phyloP scores from a whole-genome alignment of 2,113 vertebrate species.

The Anarrhichthys ocellatus region DNA sequence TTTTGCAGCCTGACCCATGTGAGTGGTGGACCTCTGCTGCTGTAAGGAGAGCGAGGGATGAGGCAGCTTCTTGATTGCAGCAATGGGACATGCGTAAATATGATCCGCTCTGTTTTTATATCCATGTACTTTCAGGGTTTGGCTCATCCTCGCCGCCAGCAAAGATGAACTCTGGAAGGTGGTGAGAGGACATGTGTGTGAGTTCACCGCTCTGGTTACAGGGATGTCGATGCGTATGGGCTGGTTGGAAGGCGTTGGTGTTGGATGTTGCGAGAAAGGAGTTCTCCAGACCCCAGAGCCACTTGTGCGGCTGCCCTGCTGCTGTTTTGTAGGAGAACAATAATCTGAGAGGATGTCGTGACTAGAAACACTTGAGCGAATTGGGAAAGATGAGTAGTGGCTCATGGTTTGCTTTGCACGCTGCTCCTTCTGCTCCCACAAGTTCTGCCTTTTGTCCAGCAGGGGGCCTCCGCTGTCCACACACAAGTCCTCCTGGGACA shows the following conservation, averaged over 20 bases:
- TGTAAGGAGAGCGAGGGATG: slow-evolving; percentile 57
- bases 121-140: slow-evolving; percentile 5
- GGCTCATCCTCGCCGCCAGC: slow-evolving; percentile 9
- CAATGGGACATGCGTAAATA: slow-evolving; percentile 36
- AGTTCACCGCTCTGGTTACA: slow-evolving; percentile 76
- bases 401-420: slow-evolving; percentile 73
- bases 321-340: slow-evolving; percentile 74
- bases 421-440: slow-evolving; percentile 58
- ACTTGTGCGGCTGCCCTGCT: slow-evolving; percentile 80
- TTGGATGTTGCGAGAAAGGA: slow-evolving; percentile 80
- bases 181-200: slow-evolving; percentile 71
- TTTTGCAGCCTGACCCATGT: slow-evolving; percentile 70
- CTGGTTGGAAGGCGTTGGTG: slow-evolving; percentile 80
- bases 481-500: slow-evolving; percentile 90
- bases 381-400: slow-evolving; percentile 80
- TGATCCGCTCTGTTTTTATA: neutral
- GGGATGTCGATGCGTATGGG: slow-evolving; percentile 91
- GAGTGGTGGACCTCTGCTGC: slow-evolving; percentile 62
- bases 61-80: slow-evolving; percentile 67
- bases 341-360: slow-evolving; percentile 86
- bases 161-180: slow-evolving; percentile 59
- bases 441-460: slow-evolving; percentile 79
- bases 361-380: slow-evolving; percentile 86
- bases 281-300: slow-evolving; percentile 90
- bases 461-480: slow-evolving; percentile 80